Percentiles rank a stretch among this genome's conserved stretches.
phyloP scores from a whole-genome alignment of 2,113 vertebrate genomes.

The Girardinichthys multiradiatus region DNA sequence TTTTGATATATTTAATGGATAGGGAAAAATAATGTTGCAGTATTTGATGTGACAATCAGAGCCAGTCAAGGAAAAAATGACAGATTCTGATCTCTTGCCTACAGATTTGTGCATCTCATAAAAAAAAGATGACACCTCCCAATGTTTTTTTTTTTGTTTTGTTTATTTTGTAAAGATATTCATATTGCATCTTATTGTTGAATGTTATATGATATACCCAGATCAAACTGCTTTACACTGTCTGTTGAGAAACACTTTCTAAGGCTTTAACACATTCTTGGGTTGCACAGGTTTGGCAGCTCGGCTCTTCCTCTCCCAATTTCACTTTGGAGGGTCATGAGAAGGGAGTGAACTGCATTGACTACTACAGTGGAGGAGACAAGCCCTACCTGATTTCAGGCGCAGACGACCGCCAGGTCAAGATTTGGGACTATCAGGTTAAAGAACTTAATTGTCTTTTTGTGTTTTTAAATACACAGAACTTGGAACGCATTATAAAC shows the following conservation, averaged over 20 bases:
- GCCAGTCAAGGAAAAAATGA: too few relatives aligned
- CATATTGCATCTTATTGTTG: neutral
- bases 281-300: slow-evolving; percentile 91
- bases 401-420: slow-evolving; percentile 96
- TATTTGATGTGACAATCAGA: neutral
- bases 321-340: slow-evolving; percentile 98
- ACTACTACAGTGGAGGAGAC: slow-evolving; percentile 98
- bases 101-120: too few relatives aligned
- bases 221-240: neutral
- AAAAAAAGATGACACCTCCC: neutral
- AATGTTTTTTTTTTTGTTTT: too few relatives aligned
- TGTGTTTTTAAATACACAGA: neutral
- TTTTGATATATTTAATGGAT: neutral
- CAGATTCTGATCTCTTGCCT: too few relatives aligned
- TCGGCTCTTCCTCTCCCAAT: slow-evolving; percentile 98
- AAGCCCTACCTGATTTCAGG: slow-evolving; percentile 98
- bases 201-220: neutral
- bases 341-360: slow-evolving; percentile 98
- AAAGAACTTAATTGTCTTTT: slow-evolving; percentile 1
- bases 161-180: neutral
- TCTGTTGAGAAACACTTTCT: neutral
- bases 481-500: neutral
- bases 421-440: slow-evolving; percentile 99
- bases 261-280: neutral
- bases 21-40: neutral